These are phyloP conservation scores for Podabrus alpinus DNA, from an alignment of 2,888 invertebrate genomes.

Conservation along the genomic window DNA sequence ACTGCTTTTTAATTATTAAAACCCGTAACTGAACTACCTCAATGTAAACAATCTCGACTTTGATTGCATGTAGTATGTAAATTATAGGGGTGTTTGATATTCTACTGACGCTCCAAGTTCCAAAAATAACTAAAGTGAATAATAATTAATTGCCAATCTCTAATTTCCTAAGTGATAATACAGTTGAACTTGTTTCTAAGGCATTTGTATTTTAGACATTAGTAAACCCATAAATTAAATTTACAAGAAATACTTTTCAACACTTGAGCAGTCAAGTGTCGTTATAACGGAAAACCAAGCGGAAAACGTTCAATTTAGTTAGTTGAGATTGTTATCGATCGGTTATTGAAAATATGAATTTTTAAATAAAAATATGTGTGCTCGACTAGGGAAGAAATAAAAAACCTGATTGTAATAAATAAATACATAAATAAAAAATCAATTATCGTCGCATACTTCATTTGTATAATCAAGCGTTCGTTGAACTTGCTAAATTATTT, in stretches of 20 bases:
- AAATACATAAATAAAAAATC: background rate
- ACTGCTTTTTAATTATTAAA: background rate
- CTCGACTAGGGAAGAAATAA: background rate
- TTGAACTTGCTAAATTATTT: background rate
- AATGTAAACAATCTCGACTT: constrained; percentile 1
- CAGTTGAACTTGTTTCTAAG: background rate
- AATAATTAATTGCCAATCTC: background rate
- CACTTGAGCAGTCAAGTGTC: background rate
- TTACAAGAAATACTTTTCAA: background rate
- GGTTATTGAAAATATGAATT: background rate
- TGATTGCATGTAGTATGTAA: background rate
- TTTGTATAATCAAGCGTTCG: background rate
- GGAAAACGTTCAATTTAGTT: background rate
- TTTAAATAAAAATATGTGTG: background rate
- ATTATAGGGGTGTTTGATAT: constrained; percentile 5
- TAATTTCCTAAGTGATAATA: background rate
- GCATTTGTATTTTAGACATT: background rate
- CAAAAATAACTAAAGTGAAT: background rate
- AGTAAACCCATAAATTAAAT: background rate
- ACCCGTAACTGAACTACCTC: constrained; percentile 5
- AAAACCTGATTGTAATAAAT: background rate
- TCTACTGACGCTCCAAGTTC: background rate
- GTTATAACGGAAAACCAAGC: background rate
- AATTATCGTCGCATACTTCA: background rate
- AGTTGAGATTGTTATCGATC: background rate